Evolutionary conservation across 1,140 invertebrate species (phyloP).

Genomic region (Hycleus cichorii): DNA sequence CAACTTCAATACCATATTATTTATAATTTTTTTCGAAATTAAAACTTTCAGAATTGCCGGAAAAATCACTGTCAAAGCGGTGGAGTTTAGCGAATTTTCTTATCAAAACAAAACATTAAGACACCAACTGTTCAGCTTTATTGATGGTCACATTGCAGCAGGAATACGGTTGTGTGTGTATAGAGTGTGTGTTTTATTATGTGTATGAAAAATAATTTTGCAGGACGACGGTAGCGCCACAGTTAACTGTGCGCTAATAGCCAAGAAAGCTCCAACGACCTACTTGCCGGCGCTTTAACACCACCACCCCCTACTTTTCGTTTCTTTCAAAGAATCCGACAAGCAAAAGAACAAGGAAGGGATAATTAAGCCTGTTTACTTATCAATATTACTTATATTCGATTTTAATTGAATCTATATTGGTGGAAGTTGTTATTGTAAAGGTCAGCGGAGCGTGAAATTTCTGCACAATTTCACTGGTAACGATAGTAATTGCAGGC

Average conservation of each 20-base stretch:
- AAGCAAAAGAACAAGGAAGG: conserved; percentile 1
- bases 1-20: not conserved
- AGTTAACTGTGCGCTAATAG: conserved; percentile 16
- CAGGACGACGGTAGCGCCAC: conserved; percentile 18
- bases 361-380: not conserved
- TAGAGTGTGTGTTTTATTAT: conserved; percentile 4
- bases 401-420: not conserved
- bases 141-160: conserved; percentile 7
- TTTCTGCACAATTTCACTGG: conserved; percentile 12
- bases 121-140: no score
- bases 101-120: no score
- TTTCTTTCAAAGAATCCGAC: conserved; percentile 12
- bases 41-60: no score
- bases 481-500: not conserved
- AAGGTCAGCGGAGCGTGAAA: not conserved
- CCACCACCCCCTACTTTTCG: conserved; percentile 17
- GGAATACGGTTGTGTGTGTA: conserved; percentile 13
- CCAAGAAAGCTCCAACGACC: conserved; percentile 19
- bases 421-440: not conserved
- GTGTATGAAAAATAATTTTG: not conserved
- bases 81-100: no score
- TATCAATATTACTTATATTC: not conserved
- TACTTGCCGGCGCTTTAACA: conserved; percentile 22
- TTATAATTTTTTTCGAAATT: no score
- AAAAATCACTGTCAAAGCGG: no score